phyloP scores from a whole-genome alignment of 2,797 vertebrate species.

The Tapirus indicus region DNA sequence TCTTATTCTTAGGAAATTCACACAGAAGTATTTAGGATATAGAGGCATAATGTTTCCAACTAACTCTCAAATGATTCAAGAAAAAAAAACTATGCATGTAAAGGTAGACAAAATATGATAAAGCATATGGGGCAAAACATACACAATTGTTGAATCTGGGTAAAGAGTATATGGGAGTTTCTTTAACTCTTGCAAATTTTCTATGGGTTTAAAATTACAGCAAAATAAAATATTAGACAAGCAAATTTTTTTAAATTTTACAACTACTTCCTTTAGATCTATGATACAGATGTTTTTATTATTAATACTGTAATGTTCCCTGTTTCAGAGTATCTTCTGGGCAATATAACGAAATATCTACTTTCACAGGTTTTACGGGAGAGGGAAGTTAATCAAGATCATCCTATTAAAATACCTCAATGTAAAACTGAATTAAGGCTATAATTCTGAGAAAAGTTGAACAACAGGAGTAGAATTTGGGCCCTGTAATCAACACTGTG shows the following conservation, averaged over 20 bases:
- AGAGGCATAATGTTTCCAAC: not conserved
- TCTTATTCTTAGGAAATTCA: slow-evolving; percentile 12
- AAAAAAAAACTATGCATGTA: not conserved
- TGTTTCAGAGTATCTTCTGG: slow-evolving; percentile 25
- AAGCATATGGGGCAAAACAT: not conserved
- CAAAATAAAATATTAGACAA: slow-evolving; percentile 46
- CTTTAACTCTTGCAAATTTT: not conserved
- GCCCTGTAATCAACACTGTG: not conserved
- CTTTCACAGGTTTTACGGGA: not conserved
- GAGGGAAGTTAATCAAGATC: slow-evolving; percentile 15
- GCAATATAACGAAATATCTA: not conserved
- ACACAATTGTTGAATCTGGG: not conserved
- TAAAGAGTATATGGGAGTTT: not conserved
- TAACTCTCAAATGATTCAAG: slow-evolving; percentile 26
- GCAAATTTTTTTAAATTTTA: not conserved
- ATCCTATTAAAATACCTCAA: not conserved
- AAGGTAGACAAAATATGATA: not conserved
- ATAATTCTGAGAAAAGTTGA: not conserved
- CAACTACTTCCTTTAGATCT: not conserved
- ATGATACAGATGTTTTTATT: not conserved
- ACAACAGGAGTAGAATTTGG: not conserved
- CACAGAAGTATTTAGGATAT: slow-evolving; percentile 20
- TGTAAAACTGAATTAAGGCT: slow-evolving; percentile 19
- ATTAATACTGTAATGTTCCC: not conserved
- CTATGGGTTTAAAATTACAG: not conserved